phyloP scores from a whole-genome alignment of 2,113 vertebrate genomes.

The Chlorocebus sabaeus region DNA sequence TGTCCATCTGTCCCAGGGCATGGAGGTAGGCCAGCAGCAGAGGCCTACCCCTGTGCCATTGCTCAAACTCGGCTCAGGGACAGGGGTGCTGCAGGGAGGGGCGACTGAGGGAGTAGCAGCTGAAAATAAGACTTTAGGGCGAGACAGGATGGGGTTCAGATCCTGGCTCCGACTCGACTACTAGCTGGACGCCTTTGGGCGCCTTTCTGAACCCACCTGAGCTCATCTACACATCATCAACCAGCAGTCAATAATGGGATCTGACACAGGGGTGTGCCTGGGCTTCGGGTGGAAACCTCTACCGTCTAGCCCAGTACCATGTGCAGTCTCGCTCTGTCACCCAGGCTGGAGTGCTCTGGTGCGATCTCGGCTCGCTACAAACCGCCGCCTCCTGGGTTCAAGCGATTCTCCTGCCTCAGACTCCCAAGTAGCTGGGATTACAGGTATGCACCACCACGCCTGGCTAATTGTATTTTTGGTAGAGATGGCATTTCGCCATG shows the following conservation, averaged over 20 bases:
- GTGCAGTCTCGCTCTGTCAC: neutral
- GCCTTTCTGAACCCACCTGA: neutral
- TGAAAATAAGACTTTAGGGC: neutral
- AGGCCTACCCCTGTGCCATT: neutral
- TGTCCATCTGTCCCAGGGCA: too few species aligned
- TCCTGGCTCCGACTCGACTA: neutral
- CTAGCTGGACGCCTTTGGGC: neutral
- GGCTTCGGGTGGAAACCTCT: neutral
- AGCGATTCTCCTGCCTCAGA: too few species aligned
- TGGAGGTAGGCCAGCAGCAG: too few species aligned
- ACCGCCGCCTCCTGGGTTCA: too few species aligned
- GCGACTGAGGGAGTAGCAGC: rapidly evolving
- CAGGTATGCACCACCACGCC: too few species aligned
- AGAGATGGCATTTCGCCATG: too few species aligned
- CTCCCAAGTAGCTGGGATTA: too few species aligned
- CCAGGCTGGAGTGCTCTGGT: too few species aligned
- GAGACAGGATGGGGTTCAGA: neutral
- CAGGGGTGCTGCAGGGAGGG: neutral
- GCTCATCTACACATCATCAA: neutral
- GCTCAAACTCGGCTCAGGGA: neutral
- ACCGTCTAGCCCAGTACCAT: neutral
- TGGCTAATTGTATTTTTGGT: too few species aligned
- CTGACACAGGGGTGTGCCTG: rapidly evolving
- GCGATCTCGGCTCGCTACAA: too few species aligned
- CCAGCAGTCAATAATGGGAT: neutral